Percentiles rank a stretch among this genome's conserved stretches.
Evolutionary conservation across 2,797 vertebrate genomes (phyloP).

Genomic region (Remorina albescens): DNA sequence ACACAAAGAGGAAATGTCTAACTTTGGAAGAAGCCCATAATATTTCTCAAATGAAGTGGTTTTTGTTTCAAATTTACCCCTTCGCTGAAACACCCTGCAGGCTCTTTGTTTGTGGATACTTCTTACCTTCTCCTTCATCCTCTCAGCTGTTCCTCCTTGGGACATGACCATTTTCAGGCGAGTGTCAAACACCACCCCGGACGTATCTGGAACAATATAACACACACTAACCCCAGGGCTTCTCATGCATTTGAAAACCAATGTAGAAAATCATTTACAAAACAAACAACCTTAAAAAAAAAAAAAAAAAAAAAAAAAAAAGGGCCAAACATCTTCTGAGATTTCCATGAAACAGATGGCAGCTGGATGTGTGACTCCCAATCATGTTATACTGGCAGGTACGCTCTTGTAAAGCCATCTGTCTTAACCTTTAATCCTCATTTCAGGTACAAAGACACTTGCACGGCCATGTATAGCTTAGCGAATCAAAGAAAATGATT

Average conservation of each 20-base stretch:
- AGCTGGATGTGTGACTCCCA: background rate
- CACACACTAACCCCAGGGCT: slow-evolving; percentile 2
- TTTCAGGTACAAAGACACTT: background rate
- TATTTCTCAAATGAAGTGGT: background rate
- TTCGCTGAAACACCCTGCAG: background rate
- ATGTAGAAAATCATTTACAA: slow-evolving; percentile 74
- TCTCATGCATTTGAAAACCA: slow-evolving; percentile 67
- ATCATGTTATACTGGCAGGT: background rate
- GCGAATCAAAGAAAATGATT: background rate
- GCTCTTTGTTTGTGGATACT: background rate
- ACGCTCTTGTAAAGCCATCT: background rate
- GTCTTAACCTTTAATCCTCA: background rate
- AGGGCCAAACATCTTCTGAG: slow-evolving; percentile 17
- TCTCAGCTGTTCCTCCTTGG: slow-evolving; percentile 93
- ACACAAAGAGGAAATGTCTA: slow-evolving; percentile 12
- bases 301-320: too few species aligned
- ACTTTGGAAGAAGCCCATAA: background rate
- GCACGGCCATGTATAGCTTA: background rate
- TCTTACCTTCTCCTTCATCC: slow-evolving; percentile 97
- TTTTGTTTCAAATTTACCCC: background rate
- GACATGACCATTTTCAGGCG: slow-evolving; percentile 96
- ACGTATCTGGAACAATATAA: slow-evolving; percentile 83
- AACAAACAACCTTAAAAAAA: too few species aligned
- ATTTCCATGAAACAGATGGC: slow-evolving; percentile 28
- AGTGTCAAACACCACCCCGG: slow-evolving; percentile 95